These are phyloP conservation scores for Denticeps clupeoides DNA, from an alignment of 2,797 vertebrate species.

Conservation along the genomic window DNA sequence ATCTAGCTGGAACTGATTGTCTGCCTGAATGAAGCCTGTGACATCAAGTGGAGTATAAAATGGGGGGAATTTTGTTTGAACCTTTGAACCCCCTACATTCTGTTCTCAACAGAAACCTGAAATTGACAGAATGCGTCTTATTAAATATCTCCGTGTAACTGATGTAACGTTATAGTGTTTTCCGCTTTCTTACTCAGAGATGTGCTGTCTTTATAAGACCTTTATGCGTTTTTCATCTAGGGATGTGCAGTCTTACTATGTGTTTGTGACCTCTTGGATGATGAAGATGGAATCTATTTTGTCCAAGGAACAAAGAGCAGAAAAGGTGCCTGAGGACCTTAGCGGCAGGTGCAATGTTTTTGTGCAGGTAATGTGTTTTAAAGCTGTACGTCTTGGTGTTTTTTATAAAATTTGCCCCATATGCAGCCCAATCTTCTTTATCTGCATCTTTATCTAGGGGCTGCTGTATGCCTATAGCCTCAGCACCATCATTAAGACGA, in stretches of 20 bases:
- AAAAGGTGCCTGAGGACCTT: slow-evolving; percentile 83
- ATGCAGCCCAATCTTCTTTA: neutral
- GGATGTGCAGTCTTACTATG: slow-evolving; percentile 94
- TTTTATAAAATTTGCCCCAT: neutral
- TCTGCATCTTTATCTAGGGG: slow-evolving; percentile 68
- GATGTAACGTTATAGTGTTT: too few species aligned
- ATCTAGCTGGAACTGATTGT: too few species aligned
- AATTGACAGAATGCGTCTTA: too few species aligned
- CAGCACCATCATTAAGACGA: slow-evolving; percentile 89
- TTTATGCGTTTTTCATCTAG: slow-evolving; percentile 48
- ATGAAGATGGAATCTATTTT: slow-evolving; percentile 97
- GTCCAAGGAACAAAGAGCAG: slow-evolving; percentile 75
- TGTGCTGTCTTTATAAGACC: neutral
- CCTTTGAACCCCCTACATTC: too few species aligned
- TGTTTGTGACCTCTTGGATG: slow-evolving; percentile 98
- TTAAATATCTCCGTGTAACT: too few species aligned
- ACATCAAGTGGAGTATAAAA: too few species aligned
- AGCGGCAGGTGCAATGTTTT: slow-evolving; percentile 88
- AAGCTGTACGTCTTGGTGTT: neutral
- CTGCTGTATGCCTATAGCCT: slow-evolving; percentile 93
- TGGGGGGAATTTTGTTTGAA: too few species aligned
- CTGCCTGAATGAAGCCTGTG: too few species aligned
- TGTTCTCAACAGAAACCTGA: too few species aligned
- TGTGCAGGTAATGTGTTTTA: slow-evolving; percentile 72
- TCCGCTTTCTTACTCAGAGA: too few species aligned